These are phyloP conservation scores for Pegoplata infirma DNA, from an alignment of 2,888 invertebrate species.

Conservation along the genomic window DNA sequence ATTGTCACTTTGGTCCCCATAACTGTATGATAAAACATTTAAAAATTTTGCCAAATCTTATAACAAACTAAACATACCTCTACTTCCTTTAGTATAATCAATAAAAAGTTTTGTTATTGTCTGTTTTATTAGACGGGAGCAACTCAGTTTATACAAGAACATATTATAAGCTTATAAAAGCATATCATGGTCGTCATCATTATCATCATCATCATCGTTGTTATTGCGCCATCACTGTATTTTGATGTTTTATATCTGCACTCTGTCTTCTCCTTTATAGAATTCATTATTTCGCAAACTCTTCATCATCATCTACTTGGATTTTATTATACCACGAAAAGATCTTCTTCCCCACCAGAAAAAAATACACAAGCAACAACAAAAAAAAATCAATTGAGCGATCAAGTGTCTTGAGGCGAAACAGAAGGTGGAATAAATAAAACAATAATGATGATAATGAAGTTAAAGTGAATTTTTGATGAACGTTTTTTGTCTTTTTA, in stretches of 20 bases:
- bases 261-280: background rate
- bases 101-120: background rate
- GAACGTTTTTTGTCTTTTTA: slow-evolving; percentile 62
- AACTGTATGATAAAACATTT: too few species aligned
- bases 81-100: background rate
- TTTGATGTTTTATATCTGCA: slow-evolving; percentile 20
- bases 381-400: slow-evolving; percentile 74
- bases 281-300: too few species aligned
- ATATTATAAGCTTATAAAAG: slow-evolving; percentile 38
- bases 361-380: slow-evolving; percentile 56
- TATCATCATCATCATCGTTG: background rate
- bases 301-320: too few species aligned
- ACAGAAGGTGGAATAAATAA: slow-evolving; percentile 78
- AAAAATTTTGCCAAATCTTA: background rate
- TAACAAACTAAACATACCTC: background rate
- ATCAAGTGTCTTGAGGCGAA: slow-evolving; percentile 77
- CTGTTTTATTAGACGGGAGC: slow-evolving; percentile 38
- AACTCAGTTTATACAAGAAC: slow-evolving; percentile 25
- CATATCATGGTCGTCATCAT: slow-evolving; percentile 13
- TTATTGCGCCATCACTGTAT: slow-evolving; percentile 47
- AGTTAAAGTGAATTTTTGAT: slow-evolving; percentile 77
- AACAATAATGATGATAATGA: slow-evolving; percentile 77
- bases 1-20: too few species aligned
- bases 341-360: slow-evolving; percentile 28
- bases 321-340: background rate